Evolutionary conservation across 2,797 vertebrate species (phyloP).

Genomic region (Coendou prehensilis): DNA sequence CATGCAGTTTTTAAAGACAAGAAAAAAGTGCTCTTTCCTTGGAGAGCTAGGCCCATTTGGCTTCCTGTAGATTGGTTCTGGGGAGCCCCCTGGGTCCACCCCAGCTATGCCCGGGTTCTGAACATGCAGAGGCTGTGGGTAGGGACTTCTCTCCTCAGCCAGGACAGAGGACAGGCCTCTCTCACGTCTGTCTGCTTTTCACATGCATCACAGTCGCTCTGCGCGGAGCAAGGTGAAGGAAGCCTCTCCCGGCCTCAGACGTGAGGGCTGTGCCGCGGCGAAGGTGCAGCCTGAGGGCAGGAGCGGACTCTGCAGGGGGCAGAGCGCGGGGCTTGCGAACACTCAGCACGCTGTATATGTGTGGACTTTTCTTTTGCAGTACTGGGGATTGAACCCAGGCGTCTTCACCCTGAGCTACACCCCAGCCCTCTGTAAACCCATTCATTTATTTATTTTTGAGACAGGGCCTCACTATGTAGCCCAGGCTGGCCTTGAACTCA

Average conservation of each 20-base stretch:
- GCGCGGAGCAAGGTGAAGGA: neutral
- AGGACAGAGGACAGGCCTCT: neutral
- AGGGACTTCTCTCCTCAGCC: conserved; percentile 2
- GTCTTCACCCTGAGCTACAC: neutral
- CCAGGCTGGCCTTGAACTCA: neutral
- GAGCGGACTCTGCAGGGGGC: neutral
- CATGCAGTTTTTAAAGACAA: neutral
- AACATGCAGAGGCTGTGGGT: neutral
- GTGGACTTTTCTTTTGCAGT: neutral
- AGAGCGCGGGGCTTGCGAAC: neutral
- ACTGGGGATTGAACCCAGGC: neutral
- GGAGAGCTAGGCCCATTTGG: conserved; percentile 62
- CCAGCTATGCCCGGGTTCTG: neutral
- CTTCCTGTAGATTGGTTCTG: conserved; percentile 80
- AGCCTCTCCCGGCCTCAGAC: neutral
- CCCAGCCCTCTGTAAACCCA: neutral
- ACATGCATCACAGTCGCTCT: neutral
- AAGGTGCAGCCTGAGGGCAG: neutral
- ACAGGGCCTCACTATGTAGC: neutral
- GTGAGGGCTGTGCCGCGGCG: neutral
- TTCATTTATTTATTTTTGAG: neutral
- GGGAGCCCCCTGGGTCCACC: conserved; percentile 53
- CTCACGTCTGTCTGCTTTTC: no score
- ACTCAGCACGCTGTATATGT: neutral
- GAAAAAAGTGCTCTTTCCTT: conserved; percentile 25